phyloP scores from a whole-genome alignment of 2,888 invertebrate genomes.

The Silvanus unidentatus region DNA sequence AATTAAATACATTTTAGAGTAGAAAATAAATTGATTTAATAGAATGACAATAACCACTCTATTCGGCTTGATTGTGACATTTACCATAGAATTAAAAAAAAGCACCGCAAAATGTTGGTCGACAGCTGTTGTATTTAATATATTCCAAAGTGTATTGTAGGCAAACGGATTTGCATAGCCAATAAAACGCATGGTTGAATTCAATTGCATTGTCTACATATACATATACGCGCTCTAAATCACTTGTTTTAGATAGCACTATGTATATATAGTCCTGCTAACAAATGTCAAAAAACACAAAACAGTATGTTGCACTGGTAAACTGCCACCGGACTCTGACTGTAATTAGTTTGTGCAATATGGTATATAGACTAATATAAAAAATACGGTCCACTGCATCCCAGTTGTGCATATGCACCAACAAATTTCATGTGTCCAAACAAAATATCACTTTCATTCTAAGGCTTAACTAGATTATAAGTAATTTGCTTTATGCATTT shows the following conservation, averaged over 20 bases:
- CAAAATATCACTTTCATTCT: no score
- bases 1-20: constrained; percentile 3
- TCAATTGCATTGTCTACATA: constrained; percentile 7
- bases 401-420: no score
- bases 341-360: no score
- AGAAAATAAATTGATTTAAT: constrained; percentile 5
- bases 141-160: constrained; percentile 3
- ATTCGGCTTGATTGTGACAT: constrained; percentile 4
- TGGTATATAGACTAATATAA: no score
- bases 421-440: no score
- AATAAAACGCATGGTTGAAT: constrained; percentile 6
- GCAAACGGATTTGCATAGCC: constrained; percentile 4
- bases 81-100: constrained; percentile 2
- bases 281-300: no score
- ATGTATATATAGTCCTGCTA: no score
- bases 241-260: background rate
- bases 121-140: constrained; percentile 4
- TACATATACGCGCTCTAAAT: constrained; percentile 1
- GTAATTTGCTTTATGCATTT: no score
- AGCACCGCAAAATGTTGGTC: constrained; percentile 4
- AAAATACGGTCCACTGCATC: no score
- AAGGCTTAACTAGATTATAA: no score
- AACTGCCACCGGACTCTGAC: no score
- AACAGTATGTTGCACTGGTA: no score
- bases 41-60: constrained; percentile 6